Evolutionary conservation across 2,797 vertebrate genomes (phyloP), one percentile per base, ranked within the genome.

Genomic region (Heliangelus exortis): DNA sequence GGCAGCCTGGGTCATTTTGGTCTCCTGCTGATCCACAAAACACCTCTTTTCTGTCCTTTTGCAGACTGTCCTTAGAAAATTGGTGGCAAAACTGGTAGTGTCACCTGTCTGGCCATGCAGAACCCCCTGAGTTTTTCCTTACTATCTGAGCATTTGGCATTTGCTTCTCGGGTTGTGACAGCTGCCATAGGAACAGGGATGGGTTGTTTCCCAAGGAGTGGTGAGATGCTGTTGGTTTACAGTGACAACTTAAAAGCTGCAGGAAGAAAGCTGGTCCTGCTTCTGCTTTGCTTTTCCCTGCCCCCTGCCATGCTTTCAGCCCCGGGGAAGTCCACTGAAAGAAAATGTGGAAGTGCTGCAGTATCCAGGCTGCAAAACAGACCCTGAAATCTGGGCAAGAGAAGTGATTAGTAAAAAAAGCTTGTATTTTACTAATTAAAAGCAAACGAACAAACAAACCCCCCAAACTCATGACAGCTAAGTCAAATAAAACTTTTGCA

Each of bases 1-100:
- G 28, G 47, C 0, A 4, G 1, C 45, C 65, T 1, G 0, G 8
- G 26, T 68, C 3, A 0, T 72, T 86, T 51, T 1, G 5, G 29
- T 67, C 33, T 84, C 78, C 85, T 68, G 36, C 61, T 1, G 6
- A 51, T 68, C 53, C 1, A 1, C 76, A 23, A 80, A 90, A 29
- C 0, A 0, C 15, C 8, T 47, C 41, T 71, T 87, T 90, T 45
- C 45, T 36, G 33, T 82, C 86, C 21, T 65, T 80, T 47, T 76
- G 54, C 78, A 82, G 72, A 31, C 77, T 33, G 62, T 67, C 28
- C 73, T 84, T 33, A 43, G 84, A 57, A 89, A 74, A 33, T 54
- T 71, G 62, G 69, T 83, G 75, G 75, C 1, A 6, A 84, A 86
- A 41, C 45, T 0, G 0, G 43, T 77, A 65, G 71, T 4, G 2